A percentile compares a stretch with the other conserved stretches of the same genome.
Evolutionary conservation across 1,140 invertebrate genomes (phyloP).

Genomic region (Leptopilina boulardi): DNA sequence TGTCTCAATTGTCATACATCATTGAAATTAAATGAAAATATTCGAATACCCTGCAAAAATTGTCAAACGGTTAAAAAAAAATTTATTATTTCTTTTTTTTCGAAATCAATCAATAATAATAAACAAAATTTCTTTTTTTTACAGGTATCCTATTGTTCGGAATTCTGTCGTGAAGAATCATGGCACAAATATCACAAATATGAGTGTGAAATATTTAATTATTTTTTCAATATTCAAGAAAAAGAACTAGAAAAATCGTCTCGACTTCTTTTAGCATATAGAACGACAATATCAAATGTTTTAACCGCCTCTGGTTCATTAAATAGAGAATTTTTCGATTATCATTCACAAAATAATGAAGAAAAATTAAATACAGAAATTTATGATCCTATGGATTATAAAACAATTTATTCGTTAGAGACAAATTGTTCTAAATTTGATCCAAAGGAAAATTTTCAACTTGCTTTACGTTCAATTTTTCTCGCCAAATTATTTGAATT

Average conservation of each 20-base stretch:
- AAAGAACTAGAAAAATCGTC: slow-evolving; percentile 59
- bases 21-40: slow-evolving; percentile 58
- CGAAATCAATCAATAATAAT: not conserved
- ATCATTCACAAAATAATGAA: slow-evolving; percentile 60
- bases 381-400: slow-evolving; percentile 67
- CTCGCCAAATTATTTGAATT: slow-evolving; percentile 75
- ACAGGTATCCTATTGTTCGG: slow-evolving; percentile 76
- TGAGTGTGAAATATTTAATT: slow-evolving; percentile 76
- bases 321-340: slow-evolving; percentile 70
- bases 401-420: slow-evolving; percentile 68
- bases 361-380: slow-evolving; percentile 15
- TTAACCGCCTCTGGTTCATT: slow-evolving; percentile 31
- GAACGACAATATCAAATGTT: slow-evolving; percentile 70
- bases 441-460: slow-evolving; percentile 74
- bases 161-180: slow-evolving; percentile 72
- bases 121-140: slow-evolving; percentile 40
- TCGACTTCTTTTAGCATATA: slow-evolving; percentile 75
- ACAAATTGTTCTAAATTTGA: slow-evolving; percentile 73
- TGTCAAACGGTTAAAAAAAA: slow-evolving; percentile 74
- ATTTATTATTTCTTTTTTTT: slow-evolving; percentile 16
- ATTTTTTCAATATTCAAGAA: slow-evolving; percentile 68
- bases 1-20: slow-evolving; percentile 77
- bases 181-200: slow-evolving; percentile 76
- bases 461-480: slow-evolving; percentile 77
- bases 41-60: slow-evolving; percentile 73